Evolutionary conservation across 1,140 invertebrate genomes (phyloP).

Genomic region (Anadara kagoshimensis): DNA sequence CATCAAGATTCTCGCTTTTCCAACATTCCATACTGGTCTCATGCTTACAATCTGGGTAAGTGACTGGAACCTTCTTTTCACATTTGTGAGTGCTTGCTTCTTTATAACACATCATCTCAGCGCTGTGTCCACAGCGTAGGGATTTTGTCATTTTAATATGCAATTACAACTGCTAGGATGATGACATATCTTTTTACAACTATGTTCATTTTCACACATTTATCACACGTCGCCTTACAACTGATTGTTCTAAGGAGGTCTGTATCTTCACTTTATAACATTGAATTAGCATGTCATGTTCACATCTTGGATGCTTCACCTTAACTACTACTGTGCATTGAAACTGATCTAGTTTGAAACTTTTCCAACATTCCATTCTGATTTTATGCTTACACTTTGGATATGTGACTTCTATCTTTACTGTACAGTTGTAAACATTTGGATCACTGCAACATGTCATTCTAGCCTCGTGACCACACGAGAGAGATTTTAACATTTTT

Average conservation of each 20-base stretch:
- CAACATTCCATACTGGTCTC: not conserved
- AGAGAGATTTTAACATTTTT: not conserved
- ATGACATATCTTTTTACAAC: not conserved
- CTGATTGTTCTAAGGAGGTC: not conserved
- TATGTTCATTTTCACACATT: not conserved
- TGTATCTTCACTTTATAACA: not conserved
- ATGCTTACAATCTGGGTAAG: not conserved
- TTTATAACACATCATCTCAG: constrained; percentile 2
- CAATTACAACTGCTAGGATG: constrained; percentile 42
- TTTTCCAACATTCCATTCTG: constrained; percentile 26
- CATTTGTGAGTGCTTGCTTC: not conserved
- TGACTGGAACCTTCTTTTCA: not conserved
- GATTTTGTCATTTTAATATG: not conserved
- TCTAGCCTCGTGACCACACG: constrained; percentile 3
- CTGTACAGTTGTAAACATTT: not conserved
- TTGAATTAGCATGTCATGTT: not conserved
- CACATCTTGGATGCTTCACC: not conserved
- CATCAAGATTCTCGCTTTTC: not conserved
- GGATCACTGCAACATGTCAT: constrained; percentile 6
- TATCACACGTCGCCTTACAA: not conserved
- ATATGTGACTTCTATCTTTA: not conserved
- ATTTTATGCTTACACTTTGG: constrained; percentile 33
- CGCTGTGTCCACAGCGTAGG: constrained; percentile 9
- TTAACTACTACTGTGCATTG: not conserved
- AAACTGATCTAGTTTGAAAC: not conserved